A percentile compares a stretch with the other conserved stretches of the same genome.
Conservation (phyloP, 1,140 invertebrate species). For the Popillia japonica region DNA sequence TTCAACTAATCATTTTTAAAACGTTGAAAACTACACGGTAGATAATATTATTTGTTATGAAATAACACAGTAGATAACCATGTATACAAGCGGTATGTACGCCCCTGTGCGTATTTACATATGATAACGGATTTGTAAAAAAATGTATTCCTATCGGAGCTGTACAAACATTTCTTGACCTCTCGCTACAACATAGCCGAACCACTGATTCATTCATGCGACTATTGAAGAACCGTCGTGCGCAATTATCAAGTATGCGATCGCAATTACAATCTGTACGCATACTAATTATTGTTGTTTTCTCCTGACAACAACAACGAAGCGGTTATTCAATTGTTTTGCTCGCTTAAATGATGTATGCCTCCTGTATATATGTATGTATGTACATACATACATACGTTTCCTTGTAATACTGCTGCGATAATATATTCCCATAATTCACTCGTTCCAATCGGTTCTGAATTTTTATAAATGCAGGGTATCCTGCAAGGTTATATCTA, state of each 20-base stretch:
- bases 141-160: background rate
- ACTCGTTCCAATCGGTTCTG: too few species aligned
- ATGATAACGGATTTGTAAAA: background rate
- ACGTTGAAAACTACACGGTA: too few species aligned
- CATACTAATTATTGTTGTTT: conserved; percentile 16
- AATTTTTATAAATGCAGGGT: too few species aligned
- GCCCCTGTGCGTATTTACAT: background rate
- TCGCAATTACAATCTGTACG: background rate
- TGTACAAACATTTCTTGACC: conserved; percentile 3
- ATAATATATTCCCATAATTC: background rate
- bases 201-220: conserved; percentile 13
- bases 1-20: too few species aligned
- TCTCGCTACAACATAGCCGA: background rate
- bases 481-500: too few species aligned
- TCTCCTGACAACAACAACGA: background rate
- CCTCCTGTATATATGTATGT: too few species aligned
- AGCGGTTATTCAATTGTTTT: background rate
- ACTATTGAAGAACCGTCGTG: too few species aligned
- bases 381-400: background rate
- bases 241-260: conserved; percentile 4
- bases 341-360: background rate
- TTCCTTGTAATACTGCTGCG: background rate
- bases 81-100: too few species aligned
- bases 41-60: too few species aligned
- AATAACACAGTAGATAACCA: too few species aligned